phyloP scores from a whole-genome alignment of 2,888 invertebrate species.

The Smittia aterrima region DNA sequence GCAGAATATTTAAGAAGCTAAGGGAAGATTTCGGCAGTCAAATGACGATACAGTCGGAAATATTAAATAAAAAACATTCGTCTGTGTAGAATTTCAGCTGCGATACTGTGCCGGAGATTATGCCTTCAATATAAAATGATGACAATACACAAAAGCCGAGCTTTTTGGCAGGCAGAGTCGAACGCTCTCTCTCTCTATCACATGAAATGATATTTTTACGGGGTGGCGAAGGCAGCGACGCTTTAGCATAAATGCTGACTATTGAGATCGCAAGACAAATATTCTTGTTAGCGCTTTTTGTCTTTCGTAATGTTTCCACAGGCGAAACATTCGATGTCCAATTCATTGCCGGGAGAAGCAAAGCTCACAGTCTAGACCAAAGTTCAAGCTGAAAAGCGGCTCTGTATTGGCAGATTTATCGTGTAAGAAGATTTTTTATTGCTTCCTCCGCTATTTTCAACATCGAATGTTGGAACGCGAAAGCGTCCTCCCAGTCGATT shows the following conservation, averaged over 20 bases:
- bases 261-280: slow-evolving; percentile 29
- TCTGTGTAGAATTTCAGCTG: slow-evolving; percentile 13
- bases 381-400: neutral
- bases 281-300: slow-evolving; percentile 3
- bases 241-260: slow-evolving; percentile 41
- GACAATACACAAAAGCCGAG: slow-evolving; percentile 33
- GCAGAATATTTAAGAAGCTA: slow-evolving; percentile 32
- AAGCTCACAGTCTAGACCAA: neutral
- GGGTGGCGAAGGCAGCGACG: neutral
- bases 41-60: slow-evolving; percentile 28
- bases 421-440: slow-evolving; percentile 25
- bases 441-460: neutral
- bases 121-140: slow-evolving; percentile 40
- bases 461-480: neutral
- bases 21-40: slow-evolving; percentile 19
- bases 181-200: neutral
- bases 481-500: neutral
- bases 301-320: neutral
- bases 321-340: neutral
- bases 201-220: neutral
- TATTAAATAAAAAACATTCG: slow-evolving; percentile 20
- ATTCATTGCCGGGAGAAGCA: neutral
- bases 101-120: slow-evolving; percentile 9
- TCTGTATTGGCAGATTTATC: slow-evolving; percentile 1
- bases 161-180: neutral